Percentiles rank a stretch among this genome's conserved stretches.
Evolutionary conservation across 2,888 invertebrate genomes (phyloP).

Genomic region (Drosophila ustulata): DNA sequence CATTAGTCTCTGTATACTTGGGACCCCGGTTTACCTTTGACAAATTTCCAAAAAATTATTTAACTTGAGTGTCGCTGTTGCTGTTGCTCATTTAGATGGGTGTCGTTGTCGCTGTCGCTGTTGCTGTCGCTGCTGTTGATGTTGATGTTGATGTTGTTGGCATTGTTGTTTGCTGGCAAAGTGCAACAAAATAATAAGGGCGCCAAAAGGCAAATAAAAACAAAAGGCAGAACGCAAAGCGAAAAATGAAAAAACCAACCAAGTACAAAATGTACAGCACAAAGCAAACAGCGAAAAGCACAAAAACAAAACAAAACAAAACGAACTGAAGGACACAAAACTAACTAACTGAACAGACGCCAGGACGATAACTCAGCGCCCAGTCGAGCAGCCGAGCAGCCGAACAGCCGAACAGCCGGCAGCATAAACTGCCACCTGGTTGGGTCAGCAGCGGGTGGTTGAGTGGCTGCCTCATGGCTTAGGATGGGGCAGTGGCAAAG

Average conservation of each 20-base stretch:
- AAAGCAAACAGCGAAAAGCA: constrained; percentile 47
- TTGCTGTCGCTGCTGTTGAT: constrained; percentile 20
- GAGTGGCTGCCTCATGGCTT: constrained; percentile 29
- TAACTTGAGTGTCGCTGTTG: constrained; percentile 38
- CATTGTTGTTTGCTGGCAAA: constrained; percentile 50
- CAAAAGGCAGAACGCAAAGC: constrained; percentile 47
- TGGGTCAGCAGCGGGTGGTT: constrained; percentile 51
- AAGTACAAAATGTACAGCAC: constrained; percentile 45
- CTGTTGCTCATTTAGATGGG: constrained; percentile 28
- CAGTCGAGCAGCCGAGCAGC: constrained; percentile 27
- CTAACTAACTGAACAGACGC: constrained; percentile 73
- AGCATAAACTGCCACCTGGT: constrained; percentile 75
- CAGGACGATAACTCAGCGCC: constrained; percentile 68
- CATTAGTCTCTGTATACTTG: constrained; percentile 49
- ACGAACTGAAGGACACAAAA: constrained; percentile 61
- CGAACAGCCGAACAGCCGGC: constrained; percentile 12
- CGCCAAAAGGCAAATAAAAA: constrained; percentile 75
- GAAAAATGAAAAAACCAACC: constrained; percentile 22
- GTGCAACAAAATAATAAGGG: constrained; percentile 74
- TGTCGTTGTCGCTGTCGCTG: constrained; percentile 20
- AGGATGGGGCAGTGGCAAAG: constrained; percentile 5
- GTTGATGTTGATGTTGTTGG: constrained; percentile 27
- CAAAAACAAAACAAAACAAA: constrained; percentile 21
- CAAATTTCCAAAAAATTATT: constrained; percentile 43
- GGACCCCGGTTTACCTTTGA: constrained; percentile 36